Percentiles rank a stretch among this genome's conserved stretches.
phyloP scores from a whole-genome alignment of 2,888 invertebrate species.

The Antheraea assamensis region DNA sequence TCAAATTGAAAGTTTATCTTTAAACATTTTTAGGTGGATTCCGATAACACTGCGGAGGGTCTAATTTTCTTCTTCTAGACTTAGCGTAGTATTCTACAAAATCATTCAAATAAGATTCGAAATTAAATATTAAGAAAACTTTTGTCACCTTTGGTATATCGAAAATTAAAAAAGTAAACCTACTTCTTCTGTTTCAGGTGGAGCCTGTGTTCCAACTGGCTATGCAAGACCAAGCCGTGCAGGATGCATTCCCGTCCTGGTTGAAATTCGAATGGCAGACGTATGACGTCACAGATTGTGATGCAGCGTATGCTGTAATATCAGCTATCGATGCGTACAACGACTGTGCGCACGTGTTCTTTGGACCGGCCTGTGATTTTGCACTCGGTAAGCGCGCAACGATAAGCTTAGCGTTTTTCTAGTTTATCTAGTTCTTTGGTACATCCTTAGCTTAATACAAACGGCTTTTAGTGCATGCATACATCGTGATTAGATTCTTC shows the following conservation, averaged over 20 bases:
- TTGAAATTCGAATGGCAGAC: conserved; percentile 83
- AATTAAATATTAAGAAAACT: no score
- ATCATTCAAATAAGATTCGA: no score
- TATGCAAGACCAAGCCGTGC: conserved; percentile 73
- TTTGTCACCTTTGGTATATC: no score
- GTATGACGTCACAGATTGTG: conserved; percentile 87
- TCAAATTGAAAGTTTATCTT: no score
- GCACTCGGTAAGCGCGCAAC: conserved; percentile 85
- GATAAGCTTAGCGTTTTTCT: not conserved
- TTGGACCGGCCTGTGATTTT: conserved; percentile 92
- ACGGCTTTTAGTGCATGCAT: no score
- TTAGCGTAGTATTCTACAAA: no score
- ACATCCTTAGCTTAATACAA: no score
- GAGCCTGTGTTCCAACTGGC: conserved; percentile 84
- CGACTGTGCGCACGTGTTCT: conserved; percentile 88
- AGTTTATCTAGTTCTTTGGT: not conserved
- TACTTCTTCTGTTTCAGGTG: conserved; percentile 65
- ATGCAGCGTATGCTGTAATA: conserved; percentile 87
- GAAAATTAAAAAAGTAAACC: not conserved
- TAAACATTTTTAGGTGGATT: no score
- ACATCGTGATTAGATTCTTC: no score
- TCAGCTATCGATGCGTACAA: conserved; percentile 88
- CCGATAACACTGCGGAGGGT: no score
- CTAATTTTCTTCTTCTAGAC: no score
- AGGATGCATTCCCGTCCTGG: conserved; percentile 81